phyloP scores from a whole-genome alignment of 2,888 invertebrate species.

The Alcis repandata region DNA sequence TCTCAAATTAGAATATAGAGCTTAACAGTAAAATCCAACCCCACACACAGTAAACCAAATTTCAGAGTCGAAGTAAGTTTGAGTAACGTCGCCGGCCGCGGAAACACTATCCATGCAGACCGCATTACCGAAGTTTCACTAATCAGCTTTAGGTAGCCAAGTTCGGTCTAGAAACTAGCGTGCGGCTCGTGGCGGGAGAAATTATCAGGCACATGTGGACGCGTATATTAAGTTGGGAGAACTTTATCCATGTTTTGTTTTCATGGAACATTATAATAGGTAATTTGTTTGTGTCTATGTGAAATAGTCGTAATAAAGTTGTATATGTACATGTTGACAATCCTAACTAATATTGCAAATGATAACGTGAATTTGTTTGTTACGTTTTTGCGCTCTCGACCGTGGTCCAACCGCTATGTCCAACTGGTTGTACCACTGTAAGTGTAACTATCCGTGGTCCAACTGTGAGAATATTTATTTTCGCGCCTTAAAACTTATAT shows the following conservation, averaged over 20 bases:
- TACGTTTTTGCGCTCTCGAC: no score
- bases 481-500: no score
- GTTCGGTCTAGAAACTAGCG: slow-evolving; percentile 18
- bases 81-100: slow-evolving; percentile 11
- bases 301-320: no score
- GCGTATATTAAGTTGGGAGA: not conserved
- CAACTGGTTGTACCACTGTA: no score
- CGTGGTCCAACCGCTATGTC: no score
- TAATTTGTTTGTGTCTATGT: no score
- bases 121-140: slow-evolving; percentile 21
- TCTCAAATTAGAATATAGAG: not conserved
- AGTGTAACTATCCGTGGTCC: no score
- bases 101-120: slow-evolving; percentile 13
- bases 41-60: slow-evolving; percentile 6
- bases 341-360: no score
- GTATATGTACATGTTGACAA: no score
- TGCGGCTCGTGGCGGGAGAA: slow-evolving; percentile 10
- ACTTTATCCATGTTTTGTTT: not conserved
- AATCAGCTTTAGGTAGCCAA: slow-evolving; percentile 29
- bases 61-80: slow-evolving; percentile 22
- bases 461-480: no score
- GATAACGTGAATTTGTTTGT: no score
- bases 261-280: no score
- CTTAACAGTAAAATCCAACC: not conserved
- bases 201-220: slow-evolving; percentile 9